These are phyloP conservation scores for Iselma pallidipennis DNA, from an alignment of 2,888 invertebrate genomes.

Conservation along the genomic window DNA sequence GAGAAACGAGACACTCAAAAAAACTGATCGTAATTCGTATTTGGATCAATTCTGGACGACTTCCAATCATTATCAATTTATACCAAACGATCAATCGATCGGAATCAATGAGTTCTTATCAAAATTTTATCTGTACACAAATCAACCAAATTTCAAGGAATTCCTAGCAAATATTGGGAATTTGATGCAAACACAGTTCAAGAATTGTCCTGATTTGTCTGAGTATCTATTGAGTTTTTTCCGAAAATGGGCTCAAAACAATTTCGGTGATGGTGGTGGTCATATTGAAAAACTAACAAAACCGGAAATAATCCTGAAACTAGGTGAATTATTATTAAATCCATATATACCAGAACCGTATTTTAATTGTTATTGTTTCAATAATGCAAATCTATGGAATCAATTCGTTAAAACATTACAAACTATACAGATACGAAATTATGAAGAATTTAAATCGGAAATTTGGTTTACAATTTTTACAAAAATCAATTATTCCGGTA, in stretches of 20 bases:
- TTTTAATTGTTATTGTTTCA: background rate
- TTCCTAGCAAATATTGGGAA: background rate
- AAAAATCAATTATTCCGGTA: background rate
- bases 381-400: background rate
- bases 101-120: background rate
- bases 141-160: background rate
- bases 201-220: background rate
- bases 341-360: background rate
- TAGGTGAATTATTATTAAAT: background rate
- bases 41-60: background rate
- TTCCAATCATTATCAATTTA: conserved; percentile 2
- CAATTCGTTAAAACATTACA: background rate
- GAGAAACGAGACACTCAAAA: background rate
- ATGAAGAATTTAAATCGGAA: background rate
- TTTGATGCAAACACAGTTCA: background rate
- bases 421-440: background rate
- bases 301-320: background rate
- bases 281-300: conserved; percentile 5
- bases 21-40: background rate
- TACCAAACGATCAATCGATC: background rate
- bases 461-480: background rate
- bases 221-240: background rate
- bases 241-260: background rate
- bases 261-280: background rate
- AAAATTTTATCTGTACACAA: conserved; percentile 4